Conservation (phyloP, 2,888 invertebrate species). For the Drosophila monieri region DNA sequence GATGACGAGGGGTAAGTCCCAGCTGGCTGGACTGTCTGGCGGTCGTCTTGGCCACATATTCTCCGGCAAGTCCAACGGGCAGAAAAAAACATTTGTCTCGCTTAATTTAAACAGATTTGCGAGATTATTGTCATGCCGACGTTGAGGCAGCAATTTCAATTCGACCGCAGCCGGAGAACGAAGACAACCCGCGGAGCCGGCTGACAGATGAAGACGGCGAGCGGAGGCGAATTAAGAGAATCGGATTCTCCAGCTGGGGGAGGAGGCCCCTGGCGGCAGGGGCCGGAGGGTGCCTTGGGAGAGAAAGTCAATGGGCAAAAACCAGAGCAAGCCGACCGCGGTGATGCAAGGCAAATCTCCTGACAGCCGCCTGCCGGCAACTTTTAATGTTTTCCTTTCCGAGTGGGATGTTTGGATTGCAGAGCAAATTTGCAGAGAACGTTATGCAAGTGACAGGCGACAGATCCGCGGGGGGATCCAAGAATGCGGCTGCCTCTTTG, state of each 20-base stretch:
- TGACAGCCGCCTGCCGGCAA: slow-evolving; percentile 80
- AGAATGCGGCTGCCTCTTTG: slow-evolving; percentile 29
- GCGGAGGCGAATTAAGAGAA: slow-evolving; percentile 38
- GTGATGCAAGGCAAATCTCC: slow-evolving; percentile 67
- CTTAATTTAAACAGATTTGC: slow-evolving; percentile 81
- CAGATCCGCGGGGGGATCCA: slow-evolving; percentile 36
- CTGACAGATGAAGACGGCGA: slow-evolving; percentile 50
- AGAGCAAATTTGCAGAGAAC: slow-evolving; percentile 72
- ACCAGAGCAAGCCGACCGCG: slow-evolving; percentile 31
- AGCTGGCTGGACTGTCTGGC: slow-evolving; percentile 37
- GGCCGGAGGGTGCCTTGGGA: background rate
- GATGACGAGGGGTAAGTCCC: slow-evolving; percentile 3
- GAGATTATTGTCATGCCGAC: slow-evolving; percentile 81
- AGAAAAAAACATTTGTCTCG: slow-evolving; percentile 80
- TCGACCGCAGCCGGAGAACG: slow-evolving; percentile 48
- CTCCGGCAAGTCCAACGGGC: slow-evolving; percentile 45
- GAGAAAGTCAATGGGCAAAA: slow-evolving; percentile 30
- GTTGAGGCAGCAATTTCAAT: slow-evolving; percentile 79
- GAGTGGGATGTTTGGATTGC: slow-evolving; percentile 75
- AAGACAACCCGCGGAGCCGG: slow-evolving; percentile 52
- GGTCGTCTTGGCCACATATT: slow-evolving; percentile 47
- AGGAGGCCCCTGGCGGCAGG: background rate
- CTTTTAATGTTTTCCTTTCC: slow-evolving; percentile 79
- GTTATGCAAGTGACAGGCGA: slow-evolving; percentile 59
- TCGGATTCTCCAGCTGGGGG: slow-evolving; percentile 15